phyloP scores from a whole-genome alignment of 2,888 invertebrate genomes.

The Antheraea yamamai region DNA sequence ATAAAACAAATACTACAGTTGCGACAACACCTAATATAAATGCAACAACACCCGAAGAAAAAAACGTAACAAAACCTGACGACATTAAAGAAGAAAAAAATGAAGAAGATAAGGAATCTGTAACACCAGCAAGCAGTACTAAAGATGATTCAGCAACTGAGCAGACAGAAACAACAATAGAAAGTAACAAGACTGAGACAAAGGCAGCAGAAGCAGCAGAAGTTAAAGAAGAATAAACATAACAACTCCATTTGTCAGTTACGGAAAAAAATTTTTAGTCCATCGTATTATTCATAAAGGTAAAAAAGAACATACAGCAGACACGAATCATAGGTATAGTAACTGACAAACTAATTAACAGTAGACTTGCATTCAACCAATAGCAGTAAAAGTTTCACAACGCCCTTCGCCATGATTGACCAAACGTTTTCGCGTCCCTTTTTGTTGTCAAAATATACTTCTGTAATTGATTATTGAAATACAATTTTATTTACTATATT shows the following conservation, averaged over 20 bases:
- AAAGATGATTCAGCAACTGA: neutral
- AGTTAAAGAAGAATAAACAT: neutral
- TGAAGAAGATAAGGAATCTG: constrained; percentile 5
- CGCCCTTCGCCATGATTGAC: too few species aligned
- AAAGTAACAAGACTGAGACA: neutral
- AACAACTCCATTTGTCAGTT: neutral
- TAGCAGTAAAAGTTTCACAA: too few species aligned
- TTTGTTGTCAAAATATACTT: too few species aligned
- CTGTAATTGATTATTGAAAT: too few species aligned
- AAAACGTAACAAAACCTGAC: neutral
- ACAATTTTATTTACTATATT: neutral
- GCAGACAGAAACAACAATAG: neutral
- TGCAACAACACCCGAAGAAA: neutral
- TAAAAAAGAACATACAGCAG: too few species aligned
- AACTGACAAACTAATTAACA: too few species aligned
- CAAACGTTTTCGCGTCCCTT: too few species aligned
- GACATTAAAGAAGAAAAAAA: constrained; percentile 6
- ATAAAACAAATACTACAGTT: neutral
- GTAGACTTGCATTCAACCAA: too few species aligned
- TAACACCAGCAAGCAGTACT: neutral
- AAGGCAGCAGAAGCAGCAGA: neutral
- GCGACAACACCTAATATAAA: neutral
- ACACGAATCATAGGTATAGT: too few species aligned
- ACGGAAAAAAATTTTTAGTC: too few species aligned
- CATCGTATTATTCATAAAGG: too few species aligned